phyloP scores from a whole-genome alignment of 2,113 vertebrate genomes.

The Urocolius indicus region DNA sequence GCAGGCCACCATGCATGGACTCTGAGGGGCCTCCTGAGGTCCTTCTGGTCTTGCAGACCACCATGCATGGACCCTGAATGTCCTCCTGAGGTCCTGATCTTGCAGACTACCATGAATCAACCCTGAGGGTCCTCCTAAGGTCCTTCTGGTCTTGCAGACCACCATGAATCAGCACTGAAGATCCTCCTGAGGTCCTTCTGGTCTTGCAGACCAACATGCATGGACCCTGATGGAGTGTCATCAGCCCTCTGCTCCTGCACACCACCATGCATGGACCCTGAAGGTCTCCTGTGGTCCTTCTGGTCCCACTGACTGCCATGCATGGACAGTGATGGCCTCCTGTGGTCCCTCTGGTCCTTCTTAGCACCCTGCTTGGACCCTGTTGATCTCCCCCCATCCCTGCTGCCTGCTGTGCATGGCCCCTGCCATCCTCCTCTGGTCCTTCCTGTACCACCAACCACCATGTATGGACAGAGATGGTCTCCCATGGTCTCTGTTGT shows the following conservation, averaged over 20 bases:
- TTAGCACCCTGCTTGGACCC: no score
- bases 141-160: neutral
- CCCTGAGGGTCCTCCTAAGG: fast-evolving
- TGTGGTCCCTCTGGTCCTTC: neutral
- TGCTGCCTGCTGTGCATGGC: neutral
- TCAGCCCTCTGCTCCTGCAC: neutral
- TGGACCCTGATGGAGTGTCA: neutral
- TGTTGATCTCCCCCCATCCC: no score
- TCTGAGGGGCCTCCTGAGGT: neutral
- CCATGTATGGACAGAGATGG: neutral
- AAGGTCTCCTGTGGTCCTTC: neutral
- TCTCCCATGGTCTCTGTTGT: neutral
- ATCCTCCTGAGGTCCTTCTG: neutral
- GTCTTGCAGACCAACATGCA: fast-evolving
- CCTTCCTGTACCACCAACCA: neutral
- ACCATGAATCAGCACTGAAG: neutral
- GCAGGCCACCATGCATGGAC: neutral
- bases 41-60: neutral
- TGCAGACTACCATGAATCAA: neutral
- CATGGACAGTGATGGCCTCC: neutral
- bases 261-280: neutral
- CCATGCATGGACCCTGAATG: neutral
- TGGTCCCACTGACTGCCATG: neutral
- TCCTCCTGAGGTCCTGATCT: fast-evolving
- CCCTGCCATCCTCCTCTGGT: neutral